A percentile compares a stretch with the other conserved stretches of the same genome.
phyloP scores from a whole-genome alignment of 2,113 vertebrate species.

The Ranitomeya imitator region DNA sequence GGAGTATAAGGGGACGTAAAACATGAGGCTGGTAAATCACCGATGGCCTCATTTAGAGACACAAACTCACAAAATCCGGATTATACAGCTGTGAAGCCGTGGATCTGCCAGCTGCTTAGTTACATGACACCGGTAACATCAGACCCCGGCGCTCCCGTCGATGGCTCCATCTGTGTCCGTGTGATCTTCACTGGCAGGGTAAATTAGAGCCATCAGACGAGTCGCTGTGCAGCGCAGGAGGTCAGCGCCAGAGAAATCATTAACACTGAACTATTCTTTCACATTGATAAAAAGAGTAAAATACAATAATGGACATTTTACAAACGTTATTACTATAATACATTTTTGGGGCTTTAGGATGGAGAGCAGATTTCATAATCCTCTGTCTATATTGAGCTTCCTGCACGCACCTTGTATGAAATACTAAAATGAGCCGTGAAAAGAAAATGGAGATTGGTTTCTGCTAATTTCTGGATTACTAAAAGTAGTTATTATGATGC shows the following conservation, averaged over 20 bases:
- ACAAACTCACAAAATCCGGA: constrained; percentile 61
- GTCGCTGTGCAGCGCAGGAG: not conserved
- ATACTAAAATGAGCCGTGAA: too few relatives aligned
- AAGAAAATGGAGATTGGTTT: too few relatives aligned
- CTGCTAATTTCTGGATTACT: too few relatives aligned
- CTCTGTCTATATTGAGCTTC: too few relatives aligned
- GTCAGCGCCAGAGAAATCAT: not conserved
- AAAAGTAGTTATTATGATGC: too few relatives aligned
- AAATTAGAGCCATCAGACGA: constrained; percentile 65
- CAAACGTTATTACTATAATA: too few relatives aligned
- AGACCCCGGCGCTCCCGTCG: constrained; percentile 1
- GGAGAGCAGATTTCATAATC: too few relatives aligned
- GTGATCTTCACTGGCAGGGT: constrained; percentile 58
- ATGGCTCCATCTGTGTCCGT: constrained; percentile 62
- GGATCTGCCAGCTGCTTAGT: constrained; percentile 62
- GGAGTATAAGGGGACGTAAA: constrained; percentile 67
- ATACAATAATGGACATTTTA: not conserved
- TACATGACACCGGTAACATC: constrained; percentile 12
- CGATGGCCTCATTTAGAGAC: constrained; percentile 60
- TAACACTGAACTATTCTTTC: not conserved
- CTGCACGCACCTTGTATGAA: too few relatives aligned
- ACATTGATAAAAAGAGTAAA: not conserved
- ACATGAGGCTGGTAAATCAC: constrained; percentile 63
- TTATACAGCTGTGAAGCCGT: constrained; percentile 62
- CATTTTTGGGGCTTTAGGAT: too few relatives aligned